Percentiles rank a stretch among this genome's conserved stretches.
Evolutionary conservation across 2,113 vertebrate genomes (phyloP).

Genomic region (Perca fluviatilis): DNA sequence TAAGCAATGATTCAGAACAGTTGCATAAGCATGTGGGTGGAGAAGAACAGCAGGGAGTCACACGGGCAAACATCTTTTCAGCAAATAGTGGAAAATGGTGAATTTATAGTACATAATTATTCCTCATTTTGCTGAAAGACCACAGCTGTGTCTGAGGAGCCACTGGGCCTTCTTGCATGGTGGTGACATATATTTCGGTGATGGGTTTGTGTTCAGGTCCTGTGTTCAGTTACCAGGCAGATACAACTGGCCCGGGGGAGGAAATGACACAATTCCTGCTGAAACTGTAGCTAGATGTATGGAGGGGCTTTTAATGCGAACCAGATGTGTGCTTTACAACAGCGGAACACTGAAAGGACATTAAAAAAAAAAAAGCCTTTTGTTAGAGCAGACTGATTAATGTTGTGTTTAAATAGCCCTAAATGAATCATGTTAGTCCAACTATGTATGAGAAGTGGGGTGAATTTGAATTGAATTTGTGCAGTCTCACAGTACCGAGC

Average conservation of each 20-base stretch:
- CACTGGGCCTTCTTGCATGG: background rate
- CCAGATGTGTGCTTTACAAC: slow-evolving; percentile 68
- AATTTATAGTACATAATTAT: background rate
- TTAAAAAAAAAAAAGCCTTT: background rate
- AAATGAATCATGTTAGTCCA: background rate
- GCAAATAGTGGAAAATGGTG: background rate
- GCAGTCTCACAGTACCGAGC: slow-evolving; percentile 7
- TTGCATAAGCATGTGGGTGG: slow-evolving; percentile 65
- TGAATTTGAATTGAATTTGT: background rate
- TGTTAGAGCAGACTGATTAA: background rate
- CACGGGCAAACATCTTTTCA: background rate
- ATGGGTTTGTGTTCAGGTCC: slow-evolving; percentile 22
- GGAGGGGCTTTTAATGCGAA: slow-evolving; percentile 68
- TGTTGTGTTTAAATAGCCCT: background rate
- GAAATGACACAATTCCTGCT: slow-evolving; percentile 77
- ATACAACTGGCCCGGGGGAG: slow-evolving; percentile 39
- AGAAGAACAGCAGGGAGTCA: slow-evolving; percentile 9
- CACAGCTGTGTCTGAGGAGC: background rate
- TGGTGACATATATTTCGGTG: slow-evolving; percentile 12
- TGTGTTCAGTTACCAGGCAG: slow-evolving; percentile 9
- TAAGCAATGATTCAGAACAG: slow-evolving; percentile 28
- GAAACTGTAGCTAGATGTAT: slow-evolving; percentile 37
- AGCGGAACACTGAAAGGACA: slow-evolving; percentile 28
- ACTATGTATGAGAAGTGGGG: background rate
- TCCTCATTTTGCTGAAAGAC: background rate